Evolutionary conservation across 2,113 vertebrate genomes (phyloP).

Genomic region (Agelaius phoeniceus): DNA sequence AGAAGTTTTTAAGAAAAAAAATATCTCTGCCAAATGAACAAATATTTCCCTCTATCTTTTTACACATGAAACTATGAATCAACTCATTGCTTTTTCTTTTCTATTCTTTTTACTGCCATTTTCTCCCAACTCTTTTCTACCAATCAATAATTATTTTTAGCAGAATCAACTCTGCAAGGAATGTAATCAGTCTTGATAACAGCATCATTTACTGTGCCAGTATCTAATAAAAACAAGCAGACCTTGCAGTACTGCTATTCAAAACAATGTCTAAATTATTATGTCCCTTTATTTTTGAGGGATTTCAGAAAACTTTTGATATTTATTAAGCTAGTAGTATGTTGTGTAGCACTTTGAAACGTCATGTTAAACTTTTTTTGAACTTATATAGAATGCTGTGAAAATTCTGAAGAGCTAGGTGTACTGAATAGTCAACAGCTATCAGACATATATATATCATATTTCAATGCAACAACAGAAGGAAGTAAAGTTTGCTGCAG

Average conservation of each 20-base stretch:
- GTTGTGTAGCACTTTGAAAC: background rate
- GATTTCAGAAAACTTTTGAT: background rate
- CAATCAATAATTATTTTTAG: conserved; percentile 16
- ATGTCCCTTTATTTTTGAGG: background rate
- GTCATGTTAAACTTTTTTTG: background rate
- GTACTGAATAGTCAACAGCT: background rate
- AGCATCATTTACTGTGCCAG: background rate
- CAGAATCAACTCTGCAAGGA: background rate
- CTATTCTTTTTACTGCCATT: background rate
- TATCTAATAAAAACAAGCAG: background rate
- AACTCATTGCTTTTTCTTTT: background rate
- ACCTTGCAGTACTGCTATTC: background rate
- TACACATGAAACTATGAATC: background rate
- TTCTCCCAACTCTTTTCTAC: background rate
- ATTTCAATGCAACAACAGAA: background rate
- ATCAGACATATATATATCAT: background rate
- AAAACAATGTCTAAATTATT: background rate
- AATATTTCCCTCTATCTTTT: background rate
- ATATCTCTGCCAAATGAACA: background rate
- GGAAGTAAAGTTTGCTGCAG: background rate
- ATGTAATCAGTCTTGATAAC: background rate
- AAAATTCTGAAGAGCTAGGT: background rate
- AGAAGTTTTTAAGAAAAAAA: background rate
- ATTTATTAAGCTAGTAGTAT: background rate
- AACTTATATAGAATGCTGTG: background rate